phyloP scores from a whole-genome alignment of 2,113 vertebrate genomes.

The Zingel zingel region DNA sequence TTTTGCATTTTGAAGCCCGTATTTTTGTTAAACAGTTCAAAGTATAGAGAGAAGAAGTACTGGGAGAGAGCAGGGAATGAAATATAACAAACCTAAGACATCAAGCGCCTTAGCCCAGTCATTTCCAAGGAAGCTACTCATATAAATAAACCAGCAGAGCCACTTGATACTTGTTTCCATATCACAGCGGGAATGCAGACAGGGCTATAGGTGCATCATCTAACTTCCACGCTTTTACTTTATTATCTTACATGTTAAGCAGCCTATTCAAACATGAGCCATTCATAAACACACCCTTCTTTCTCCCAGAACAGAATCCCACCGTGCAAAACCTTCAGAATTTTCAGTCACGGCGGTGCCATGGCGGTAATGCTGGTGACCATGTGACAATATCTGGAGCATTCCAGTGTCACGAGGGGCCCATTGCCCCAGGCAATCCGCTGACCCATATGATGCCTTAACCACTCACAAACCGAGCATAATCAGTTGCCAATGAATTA shows the following conservation, averaged over 20 bases:
- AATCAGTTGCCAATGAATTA: slow-evolving; percentile 22
- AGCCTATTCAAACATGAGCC: slow-evolving; percentile 36
- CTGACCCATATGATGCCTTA: slow-evolving; percentile 67
- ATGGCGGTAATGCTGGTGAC: slow-evolving; percentile 41
- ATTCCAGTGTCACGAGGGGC: slow-evolving; percentile 64
- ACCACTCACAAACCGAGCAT: slow-evolving; percentile 44
- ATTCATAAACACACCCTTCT: slow-evolving; percentile 1
- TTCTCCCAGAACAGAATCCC: slow-evolving; percentile 20
- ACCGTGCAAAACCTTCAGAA: slow-evolving; percentile 24
- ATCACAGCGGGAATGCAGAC: slow-evolving; percentile 21
- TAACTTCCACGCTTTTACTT: slow-evolving; percentile 27
- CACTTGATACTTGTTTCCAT: slow-evolving; percentile 8
- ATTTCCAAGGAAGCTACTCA: neutral
- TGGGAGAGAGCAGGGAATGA: neutral
- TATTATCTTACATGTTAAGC: slow-evolving; percentile 16
- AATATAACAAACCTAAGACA: neutral
- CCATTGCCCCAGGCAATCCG: slow-evolving; percentile 49
- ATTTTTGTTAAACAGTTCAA: neutral
- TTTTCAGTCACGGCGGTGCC: slow-evolving; percentile 51
- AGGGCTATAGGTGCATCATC: neutral
- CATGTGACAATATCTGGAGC: slow-evolving; percentile 68
- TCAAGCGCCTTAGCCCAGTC: neutral
- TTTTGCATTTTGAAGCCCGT: neutral
- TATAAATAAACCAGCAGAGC: slow-evolving; percentile 5
- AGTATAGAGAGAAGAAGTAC: neutral